These are phyloP conservation scores for Condylura cristata DNA, from an alignment of 2,113 vertebrate species.

Conservation along the genomic window DNA sequence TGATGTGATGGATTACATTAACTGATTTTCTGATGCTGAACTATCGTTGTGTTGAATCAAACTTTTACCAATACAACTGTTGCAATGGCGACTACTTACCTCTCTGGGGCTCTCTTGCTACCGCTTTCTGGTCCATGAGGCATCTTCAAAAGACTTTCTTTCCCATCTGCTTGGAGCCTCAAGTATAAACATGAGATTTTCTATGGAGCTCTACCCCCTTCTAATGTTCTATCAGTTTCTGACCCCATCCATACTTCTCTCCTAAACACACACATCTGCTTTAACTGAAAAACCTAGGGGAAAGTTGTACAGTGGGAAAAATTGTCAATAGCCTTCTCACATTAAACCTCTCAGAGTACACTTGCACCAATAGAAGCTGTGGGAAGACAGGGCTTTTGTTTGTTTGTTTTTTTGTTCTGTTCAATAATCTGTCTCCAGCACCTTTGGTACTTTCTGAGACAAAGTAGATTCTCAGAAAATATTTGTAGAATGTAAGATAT, in stretches of 20 bases:
- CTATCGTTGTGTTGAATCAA: too few relatives aligned
- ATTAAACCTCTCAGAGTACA: not conserved
- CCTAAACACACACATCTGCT: not conserved
- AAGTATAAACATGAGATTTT: not conserved
- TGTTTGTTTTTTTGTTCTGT: not conserved
- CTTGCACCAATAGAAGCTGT: rapidly evolving
- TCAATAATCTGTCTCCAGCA: not conserved
- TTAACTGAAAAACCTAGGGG: not conserved
- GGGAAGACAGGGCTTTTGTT: not conserved
- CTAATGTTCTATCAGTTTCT: not conserved
- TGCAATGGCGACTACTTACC: not conserved
- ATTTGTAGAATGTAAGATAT: not conserved
- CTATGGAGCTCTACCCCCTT: not conserved
- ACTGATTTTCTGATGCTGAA: too few relatives aligned
- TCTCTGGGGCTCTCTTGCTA: not conserved
- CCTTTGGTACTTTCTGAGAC: not conserved
- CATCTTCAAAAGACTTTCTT: not conserved
- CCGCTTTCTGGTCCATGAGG: not conserved
- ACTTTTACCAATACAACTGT: not conserved
- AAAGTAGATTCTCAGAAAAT: not conserved
- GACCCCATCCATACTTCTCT: not conserved
- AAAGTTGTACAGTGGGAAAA: not conserved
- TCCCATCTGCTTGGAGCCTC: not conserved
- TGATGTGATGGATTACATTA: too few relatives aligned
- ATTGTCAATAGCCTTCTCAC: not conserved